Evolutionary conservation across 2,797 vertebrate species (phyloP), one percentile per base, ranked within the genome.

Genomic region (Myotis vivesi): DNA sequence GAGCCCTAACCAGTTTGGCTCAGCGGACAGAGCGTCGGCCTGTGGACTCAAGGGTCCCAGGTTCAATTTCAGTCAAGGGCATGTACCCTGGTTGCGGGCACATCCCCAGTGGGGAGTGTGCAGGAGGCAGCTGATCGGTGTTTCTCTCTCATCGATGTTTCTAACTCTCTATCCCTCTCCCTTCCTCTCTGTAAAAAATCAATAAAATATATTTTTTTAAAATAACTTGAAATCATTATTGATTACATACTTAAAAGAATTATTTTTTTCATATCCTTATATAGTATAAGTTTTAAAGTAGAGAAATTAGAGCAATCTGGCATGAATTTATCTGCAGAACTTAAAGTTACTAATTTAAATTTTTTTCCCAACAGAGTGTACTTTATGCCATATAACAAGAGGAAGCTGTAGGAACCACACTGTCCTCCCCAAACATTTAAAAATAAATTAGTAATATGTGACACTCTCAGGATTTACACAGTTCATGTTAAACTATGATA

Each of bases 381-480:
- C n/a, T 59, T 90, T 85, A 92, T n/a, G 30, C 15, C 55, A 72
- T 11, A 64, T 2, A 95, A 38, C 44, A 91, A 93, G 93, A 7
- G 13, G 9, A 83, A 91, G 28, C 16, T 75, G 44, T 89, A 94
- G 44, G 30, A 82, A 9, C 4, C 46, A 55, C 6, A 41, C 28
- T 73, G 12, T 80, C 30, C 41, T 87, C 36, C 51, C 9, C 12
- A 69, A 79, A 86, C 3, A 76, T 11, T 85, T 25, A 53, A 33
- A 77, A 77, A 77, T 20, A 12, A 64, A 89, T 79, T 30, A 66
- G 44, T 75, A 38, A 25, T 55, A 79, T 72, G 36, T 77, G 25
- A 87, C 6, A 79, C 57, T 79, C 69, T 95, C 66, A 92, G 82
- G 22, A 86, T 6, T 79, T 83, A 13, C 22, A 72, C 36, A 83